Evolutionary conservation across 2,113 vertebrate species (phyloP).

Genomic region (Atrichornis clamosus): DNA sequence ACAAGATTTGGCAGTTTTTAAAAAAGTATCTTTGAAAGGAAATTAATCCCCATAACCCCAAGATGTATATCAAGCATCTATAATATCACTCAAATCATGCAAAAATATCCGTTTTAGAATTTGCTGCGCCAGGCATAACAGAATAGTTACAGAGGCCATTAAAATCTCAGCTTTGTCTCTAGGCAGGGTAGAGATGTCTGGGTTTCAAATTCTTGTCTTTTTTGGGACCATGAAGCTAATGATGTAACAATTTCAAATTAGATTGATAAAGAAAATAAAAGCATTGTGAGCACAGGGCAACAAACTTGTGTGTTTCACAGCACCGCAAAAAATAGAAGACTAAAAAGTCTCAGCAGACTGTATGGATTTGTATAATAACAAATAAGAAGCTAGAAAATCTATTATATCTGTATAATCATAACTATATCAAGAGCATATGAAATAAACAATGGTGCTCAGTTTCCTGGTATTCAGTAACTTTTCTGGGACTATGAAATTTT

Average conservation of each 20-base stretch:
- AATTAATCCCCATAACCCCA: not conserved
- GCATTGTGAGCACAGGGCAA: not conserved
- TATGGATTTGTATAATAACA: not conserved
- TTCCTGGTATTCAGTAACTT: conserved; percentile 29
- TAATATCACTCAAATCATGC: not conserved
- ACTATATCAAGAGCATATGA: conserved; percentile 13
- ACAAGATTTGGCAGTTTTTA: not conserved
- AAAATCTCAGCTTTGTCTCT: not conserved
- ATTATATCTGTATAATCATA: conserved; percentile 27
- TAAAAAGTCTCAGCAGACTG: not conserved
- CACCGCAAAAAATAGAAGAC: not conserved
- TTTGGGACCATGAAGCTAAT: not conserved
- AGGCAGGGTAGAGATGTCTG: not conserved
- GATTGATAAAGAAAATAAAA: not conserved
- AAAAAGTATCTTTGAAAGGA: not conserved
- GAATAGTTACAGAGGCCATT: not conserved
- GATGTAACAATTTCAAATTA: not conserved
- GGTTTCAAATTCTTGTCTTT: not conserved
- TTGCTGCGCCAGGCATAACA: not conserved
- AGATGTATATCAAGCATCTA: not conserved
- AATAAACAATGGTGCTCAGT: conserved; percentile 43
- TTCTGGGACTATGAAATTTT: conserved; percentile 58
- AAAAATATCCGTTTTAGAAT: not conserved
- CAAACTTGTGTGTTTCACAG: not conserved
- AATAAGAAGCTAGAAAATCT: conserved; percentile 22